Evolutionary conservation across 23 tunicate species (phyloP).

Genomic region (Botrylloides violaceus): DNA sequence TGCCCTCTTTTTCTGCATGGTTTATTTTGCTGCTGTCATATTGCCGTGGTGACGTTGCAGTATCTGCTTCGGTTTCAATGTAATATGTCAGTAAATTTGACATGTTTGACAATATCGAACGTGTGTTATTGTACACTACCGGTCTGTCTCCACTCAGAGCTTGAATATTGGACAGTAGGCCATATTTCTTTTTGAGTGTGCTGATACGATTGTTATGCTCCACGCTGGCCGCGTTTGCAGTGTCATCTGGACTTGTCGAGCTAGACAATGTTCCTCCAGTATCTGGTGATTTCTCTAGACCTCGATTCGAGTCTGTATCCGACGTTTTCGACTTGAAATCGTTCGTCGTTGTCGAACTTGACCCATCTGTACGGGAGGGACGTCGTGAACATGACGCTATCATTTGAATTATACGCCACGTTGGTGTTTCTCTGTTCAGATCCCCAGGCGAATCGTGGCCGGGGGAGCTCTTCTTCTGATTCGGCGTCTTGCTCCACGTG

Average conservation of each 20-base stretch:
- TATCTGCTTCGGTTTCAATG: conserved; percentile 2
- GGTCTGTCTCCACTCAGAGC: background rate
- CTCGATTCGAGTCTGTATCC: conserved; percentile 14
- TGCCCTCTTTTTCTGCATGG: background rate
- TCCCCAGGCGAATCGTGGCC: conserved; percentile 18
- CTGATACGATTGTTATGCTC: background rate
- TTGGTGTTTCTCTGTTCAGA: conserved; percentile 5
- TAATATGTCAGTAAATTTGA: conserved; percentile 5
- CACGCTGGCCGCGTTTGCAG: background rate
- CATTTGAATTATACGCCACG: conserved; percentile 16
- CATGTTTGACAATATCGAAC: conserved; percentile 16
- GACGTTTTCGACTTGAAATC: conserved; percentile 20
- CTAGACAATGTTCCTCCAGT: conserved; percentile 4
- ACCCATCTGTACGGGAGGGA: conserved; percentile 27
- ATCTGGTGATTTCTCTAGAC: conserved; percentile 22
- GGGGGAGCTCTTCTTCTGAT: background rate
- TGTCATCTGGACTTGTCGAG: background rate
- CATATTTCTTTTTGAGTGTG: background rate
- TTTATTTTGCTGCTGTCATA: background rate
- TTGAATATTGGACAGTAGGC: background rate
- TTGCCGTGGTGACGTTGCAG: background rate
- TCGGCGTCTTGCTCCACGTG: background rate
- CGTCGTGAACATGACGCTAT: conserved; percentile 12
- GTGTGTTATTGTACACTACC: background rate
- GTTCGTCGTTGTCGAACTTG: conserved; percentile 21